phyloP scores from a whole-genome alignment of 1,140 invertebrate genomes.

The Aphidius gifuensis region DNA sequence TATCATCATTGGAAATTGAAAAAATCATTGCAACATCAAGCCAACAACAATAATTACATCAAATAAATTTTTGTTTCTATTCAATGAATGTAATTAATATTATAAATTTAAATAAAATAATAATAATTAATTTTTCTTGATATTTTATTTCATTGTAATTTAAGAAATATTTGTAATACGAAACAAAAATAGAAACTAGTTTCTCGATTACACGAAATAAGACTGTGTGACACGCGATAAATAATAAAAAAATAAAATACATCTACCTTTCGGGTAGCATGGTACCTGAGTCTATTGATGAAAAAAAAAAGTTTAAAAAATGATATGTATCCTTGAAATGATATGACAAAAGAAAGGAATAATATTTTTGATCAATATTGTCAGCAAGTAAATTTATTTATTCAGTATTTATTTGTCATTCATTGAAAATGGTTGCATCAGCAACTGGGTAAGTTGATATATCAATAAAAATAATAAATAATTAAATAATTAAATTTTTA shows the following conservation, averaged over 20 bases:
- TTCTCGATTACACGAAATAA: conserved; percentile 22
- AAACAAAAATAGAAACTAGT: conserved; percentile 19
- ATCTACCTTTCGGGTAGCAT: conserved; percentile 11
- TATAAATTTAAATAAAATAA: no score
- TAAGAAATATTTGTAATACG: conserved; percentile 2
- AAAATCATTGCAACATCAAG: conserved; percentile 36
- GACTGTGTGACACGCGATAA: conserved; percentile 27
- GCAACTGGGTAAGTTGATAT: conserved; percentile 28
- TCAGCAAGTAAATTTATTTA: conserved; percentile 12
- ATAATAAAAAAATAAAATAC: background rate
- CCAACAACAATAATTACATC: background rate
- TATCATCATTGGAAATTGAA: conserved; percentile 66
- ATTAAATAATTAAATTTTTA: conserved; percentile 7
- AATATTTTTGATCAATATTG: conserved; percentile 22
- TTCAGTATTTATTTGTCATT: conserved; percentile 15
- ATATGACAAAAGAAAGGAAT: conserved; percentile 9
- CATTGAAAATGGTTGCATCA: conserved; percentile 33
- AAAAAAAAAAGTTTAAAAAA: conserved; percentile 1
- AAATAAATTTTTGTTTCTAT: conserved; percentile 7
- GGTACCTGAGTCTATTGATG: conserved; percentile 15
- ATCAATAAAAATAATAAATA: background rate
- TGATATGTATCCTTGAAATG: conserved; percentile 14
- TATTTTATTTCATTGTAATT: conserved; percentile 14
- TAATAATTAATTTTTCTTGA: background rate
- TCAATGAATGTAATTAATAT: background rate